Percentiles rank a stretch among this genome's conserved stretches.
These are phyloP conservation scores for Standfussiana lucernea DNA, from an alignment of 2,888 invertebrate genomes.

Conservation along the genomic window DNA sequence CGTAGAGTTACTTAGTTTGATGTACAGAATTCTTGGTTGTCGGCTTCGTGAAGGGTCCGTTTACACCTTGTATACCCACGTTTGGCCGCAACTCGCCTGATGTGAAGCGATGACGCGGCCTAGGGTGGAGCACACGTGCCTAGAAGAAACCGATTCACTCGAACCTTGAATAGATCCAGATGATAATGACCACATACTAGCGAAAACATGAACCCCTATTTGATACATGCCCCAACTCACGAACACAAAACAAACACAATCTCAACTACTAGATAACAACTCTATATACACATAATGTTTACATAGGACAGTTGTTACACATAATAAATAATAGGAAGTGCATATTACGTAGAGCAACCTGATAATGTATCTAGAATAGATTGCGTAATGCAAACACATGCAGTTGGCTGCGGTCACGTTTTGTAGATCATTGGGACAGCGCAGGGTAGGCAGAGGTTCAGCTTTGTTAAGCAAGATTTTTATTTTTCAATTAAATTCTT, in stretches of 20 bases:
- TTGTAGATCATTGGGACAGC: constrained; percentile 23
- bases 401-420: constrained; percentile 39
- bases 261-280: constrained; percentile 30
- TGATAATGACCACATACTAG: background rate
- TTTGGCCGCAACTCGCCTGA: no score
- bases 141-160: no score
- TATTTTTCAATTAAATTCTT: background rate
- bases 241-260: constrained; percentile 27
- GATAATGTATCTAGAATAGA: constrained; percentile 28
- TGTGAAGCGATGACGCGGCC: no score
- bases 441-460: background rate
- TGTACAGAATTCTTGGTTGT: no score
- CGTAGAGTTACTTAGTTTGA: no score
- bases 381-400: constrained; percentile 47
- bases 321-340: constrained; percentile 53
- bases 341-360: constrained; percentile 23
- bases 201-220: background rate
- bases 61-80: no score
- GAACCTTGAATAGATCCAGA: no score
- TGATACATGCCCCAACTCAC: constrained; percentile 35
- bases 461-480: background rate
- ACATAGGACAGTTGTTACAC: constrained; percentile 28
- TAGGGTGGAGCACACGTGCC: no score
- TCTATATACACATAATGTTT: constrained; percentile 2
- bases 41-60: no score